phyloP scores from a whole-genome alignment of 1,140 invertebrate species.

The Frieseomelitta varia region DNA sequence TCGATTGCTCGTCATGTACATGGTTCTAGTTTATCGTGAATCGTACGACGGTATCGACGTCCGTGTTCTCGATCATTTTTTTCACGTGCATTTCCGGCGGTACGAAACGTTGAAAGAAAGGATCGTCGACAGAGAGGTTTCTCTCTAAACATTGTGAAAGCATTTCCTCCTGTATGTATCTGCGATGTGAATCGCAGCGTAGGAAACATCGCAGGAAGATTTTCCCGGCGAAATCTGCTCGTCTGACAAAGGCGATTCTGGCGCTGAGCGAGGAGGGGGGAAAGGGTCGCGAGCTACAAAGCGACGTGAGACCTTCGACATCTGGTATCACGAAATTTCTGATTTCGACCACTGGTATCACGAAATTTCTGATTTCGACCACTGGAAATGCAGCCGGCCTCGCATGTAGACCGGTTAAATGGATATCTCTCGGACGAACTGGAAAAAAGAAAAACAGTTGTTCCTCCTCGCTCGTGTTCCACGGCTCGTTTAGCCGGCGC shows the following conservation, averaged over 20 bases:
- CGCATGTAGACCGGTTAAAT: background rate
- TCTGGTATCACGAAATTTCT: background rate
- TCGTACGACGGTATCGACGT: too few species aligned
- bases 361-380: constrained; percentile 2
- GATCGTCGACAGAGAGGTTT: background rate
- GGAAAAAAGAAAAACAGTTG: too few species aligned
- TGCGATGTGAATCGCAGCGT: background rate
- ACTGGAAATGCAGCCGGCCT: too few species aligned
- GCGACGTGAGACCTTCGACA: constrained; percentile 10
- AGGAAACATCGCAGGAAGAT: background rate
- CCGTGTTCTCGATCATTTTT: too few species aligned
- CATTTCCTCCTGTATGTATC: background rate
- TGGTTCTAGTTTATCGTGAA: too few species aligned
- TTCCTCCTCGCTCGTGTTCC: too few species aligned
- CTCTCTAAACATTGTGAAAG: background rate
- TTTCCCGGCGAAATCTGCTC: background rate
- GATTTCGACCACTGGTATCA: background rate
- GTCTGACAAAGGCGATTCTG: constrained; percentile 2
- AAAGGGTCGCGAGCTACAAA: background rate
- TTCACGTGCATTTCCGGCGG: background rate
- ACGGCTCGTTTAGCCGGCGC: background rate
- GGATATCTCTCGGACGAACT: background rate
- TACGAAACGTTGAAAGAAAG: background rate
- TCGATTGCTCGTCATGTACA: too few species aligned
- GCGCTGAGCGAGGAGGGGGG: background rate